phyloP scores from a whole-genome alignment of 2,888 invertebrate genomes.

The Synanthedon myopaeformis region DNA sequence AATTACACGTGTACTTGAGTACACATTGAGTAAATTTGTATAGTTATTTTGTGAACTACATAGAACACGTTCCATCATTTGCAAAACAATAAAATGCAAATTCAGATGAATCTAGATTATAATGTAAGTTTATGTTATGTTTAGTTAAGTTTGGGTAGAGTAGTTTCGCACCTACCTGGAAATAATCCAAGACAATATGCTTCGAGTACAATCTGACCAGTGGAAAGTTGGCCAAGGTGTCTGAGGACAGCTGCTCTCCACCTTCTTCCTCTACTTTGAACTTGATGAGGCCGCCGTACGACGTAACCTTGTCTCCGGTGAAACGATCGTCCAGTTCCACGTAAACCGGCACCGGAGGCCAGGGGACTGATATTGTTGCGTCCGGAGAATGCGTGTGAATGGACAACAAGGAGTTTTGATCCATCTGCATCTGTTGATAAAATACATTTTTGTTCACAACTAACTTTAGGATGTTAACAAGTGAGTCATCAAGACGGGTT shows the following conservation, averaged over 20 bases:
- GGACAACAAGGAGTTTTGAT: conserved; percentile 45
- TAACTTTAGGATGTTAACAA: too few species aligned
- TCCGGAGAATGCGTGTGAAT: conserved; percentile 48
- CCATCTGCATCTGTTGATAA: conserved; percentile 26
- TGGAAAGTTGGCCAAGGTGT: conserved; percentile 76
- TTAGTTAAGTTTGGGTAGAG: too few species aligned
- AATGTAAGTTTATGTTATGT: background rate
- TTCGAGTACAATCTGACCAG: conserved; percentile 86
- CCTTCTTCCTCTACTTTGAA: conserved; percentile 80
- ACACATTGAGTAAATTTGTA: too few species aligned
- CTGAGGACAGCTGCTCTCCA: conserved; percentile 65
- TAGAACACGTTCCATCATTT: too few species aligned
- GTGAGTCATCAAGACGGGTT: too few species aligned
- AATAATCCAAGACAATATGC: conserved; percentile 82
- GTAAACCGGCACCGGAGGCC: conserved; percentile 78
- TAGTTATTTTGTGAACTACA: too few species aligned
- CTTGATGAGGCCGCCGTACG: conserved; percentile 90
- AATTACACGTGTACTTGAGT: too few species aligned
- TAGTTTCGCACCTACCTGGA: conserved; percentile 41
- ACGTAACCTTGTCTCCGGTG: conserved; percentile 87
- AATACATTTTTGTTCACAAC: too few species aligned
- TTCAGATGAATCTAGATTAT: too few species aligned
- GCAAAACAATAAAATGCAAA: too few species aligned
- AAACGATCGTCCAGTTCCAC: conserved; percentile 85
- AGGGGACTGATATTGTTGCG: conserved; percentile 46